Conservation (phyloP, 1,140 invertebrate genomes). For the Bombus waltoni region DNA sequence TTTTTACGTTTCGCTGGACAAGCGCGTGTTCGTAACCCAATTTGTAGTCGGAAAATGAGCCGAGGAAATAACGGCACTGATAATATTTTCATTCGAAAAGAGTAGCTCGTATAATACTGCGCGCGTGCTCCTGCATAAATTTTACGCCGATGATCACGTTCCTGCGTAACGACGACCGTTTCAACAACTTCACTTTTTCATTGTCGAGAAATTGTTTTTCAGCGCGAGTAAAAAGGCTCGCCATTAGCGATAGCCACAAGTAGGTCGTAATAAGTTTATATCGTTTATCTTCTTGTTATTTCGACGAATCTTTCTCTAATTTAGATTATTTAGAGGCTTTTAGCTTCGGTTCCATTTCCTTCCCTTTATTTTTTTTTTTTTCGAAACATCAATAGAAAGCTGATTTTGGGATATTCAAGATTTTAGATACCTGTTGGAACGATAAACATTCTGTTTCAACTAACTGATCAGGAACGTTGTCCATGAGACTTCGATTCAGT, state of each 20-base stretch:
- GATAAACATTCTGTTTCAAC: neutral
- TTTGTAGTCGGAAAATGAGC: neutral
- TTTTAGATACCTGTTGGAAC: neutral
- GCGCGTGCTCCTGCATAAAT: constrained; percentile 36
- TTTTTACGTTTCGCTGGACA: neutral
- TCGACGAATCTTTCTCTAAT: no score
- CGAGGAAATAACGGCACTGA: constrained; percentile 20
- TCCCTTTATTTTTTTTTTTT: no score
- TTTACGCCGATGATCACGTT: neutral
- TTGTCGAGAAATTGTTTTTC: neutral
- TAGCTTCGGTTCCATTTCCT: neutral
- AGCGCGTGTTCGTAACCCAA: neutral
- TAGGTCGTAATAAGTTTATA: neutral
- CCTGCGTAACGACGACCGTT: neutral
- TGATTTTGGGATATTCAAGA: neutral
- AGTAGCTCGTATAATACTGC: neutral
- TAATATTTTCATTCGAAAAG: constrained; percentile 31
- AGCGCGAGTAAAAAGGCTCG: neutral
- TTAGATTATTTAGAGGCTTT: neutral
- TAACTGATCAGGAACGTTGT: neutral
- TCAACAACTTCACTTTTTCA: neutral
- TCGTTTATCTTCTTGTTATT: neutral
- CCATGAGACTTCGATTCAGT: no score
- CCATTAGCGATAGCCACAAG: neutral
- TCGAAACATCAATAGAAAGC: accelerated